phyloP scores from a whole-genome alignment of 2,797 vertebrate species.

The Chanos chanos region DNA sequence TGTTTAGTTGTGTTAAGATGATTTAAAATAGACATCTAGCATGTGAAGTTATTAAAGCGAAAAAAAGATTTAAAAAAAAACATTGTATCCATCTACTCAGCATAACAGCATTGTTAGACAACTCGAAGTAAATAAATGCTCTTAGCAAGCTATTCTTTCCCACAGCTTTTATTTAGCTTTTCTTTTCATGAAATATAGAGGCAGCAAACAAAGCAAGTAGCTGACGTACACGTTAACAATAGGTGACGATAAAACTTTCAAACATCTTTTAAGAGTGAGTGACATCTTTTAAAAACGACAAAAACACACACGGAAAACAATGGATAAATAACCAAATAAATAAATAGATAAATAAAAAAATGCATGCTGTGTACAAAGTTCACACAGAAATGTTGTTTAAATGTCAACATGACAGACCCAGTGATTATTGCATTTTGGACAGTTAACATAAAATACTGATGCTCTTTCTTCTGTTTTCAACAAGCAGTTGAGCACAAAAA shows the following conservation, averaged over 20 bases:
- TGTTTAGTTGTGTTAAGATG: too few relatives aligned
- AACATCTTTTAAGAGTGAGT: not conserved
- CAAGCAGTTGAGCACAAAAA: too few relatives aligned
- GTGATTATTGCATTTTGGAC: too few relatives aligned
- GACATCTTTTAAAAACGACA: not conserved
- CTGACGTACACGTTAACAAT: slow-evolving; percentile 16
- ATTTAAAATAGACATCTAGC: too few relatives aligned
- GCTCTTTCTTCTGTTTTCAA: not conserved
- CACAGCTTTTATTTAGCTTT: slow-evolving; percentile 39
- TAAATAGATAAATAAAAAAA: not conserved
- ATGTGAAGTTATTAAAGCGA: too few relatives aligned
- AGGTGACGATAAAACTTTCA: not conserved
- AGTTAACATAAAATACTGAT: not conserved
- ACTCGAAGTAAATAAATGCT: not conserved
- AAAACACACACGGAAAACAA: not conserved
- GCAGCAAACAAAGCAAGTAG: slow-evolving; percentile 30
- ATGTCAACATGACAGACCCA: too few relatives aligned
- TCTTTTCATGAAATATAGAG: slow-evolving; percentile 41
- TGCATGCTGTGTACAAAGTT: slow-evolving; percentile 12
- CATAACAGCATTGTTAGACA: not conserved
- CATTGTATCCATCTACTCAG: too few relatives aligned
- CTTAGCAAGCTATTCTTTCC: not conserved
- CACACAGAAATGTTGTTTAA: not conserved
- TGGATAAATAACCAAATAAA: not conserved
- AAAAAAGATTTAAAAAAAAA: too few relatives aligned